Evolutionary conservation across 1,140 invertebrate species (phyloP).

Genomic region (Anastatus disparis): DNA sequence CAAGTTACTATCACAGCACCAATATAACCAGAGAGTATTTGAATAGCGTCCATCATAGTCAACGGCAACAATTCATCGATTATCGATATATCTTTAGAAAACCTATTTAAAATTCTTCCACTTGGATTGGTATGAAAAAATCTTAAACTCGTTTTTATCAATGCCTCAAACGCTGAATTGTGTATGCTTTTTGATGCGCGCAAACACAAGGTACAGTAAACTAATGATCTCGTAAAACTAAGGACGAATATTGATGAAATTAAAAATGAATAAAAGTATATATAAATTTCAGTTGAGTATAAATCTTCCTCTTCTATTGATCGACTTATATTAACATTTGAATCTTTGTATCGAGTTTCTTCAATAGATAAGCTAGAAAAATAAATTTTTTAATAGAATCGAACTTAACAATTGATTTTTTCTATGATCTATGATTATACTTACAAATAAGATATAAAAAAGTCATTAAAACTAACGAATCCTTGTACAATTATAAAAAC

Average conservation of each 20-base stretch:
- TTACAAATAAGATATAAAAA: slow-evolving; percentile 75
- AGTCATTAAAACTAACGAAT: slow-evolving; percentile 74
- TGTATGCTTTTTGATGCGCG: slow-evolving; percentile 73
- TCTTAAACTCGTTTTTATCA: slow-evolving; percentile 70
- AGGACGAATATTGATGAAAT: slow-evolving; percentile 61
- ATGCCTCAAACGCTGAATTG: slow-evolving; percentile 72
- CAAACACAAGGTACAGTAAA: slow-evolving; percentile 74
- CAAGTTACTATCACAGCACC: slow-evolving; percentile 74
- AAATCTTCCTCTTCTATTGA: slow-evolving; percentile 56
- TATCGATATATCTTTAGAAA: slow-evolving; percentile 79
- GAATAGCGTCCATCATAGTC: slow-evolving; percentile 78
- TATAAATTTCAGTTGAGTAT: slow-evolving; percentile 50
- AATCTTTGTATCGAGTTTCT: neutral
- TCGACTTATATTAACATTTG: neutral
- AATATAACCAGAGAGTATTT: slow-evolving; percentile 71
- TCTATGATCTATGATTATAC: no score
- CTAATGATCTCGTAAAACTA: slow-evolving; percentile 61
- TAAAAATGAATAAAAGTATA: slow-evolving; percentile 65
- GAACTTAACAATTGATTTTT: no score
- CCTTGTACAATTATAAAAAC: slow-evolving; percentile 72
- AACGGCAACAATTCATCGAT: slow-evolving; percentile 85
- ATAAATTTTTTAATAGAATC: no score
- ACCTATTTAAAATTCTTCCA: slow-evolving; percentile 76
- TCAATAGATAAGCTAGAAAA: no score
- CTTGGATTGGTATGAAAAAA: slow-evolving; percentile 83